phyloP scores from a whole-genome alignment of 1,140 invertebrate species.

The Aricia agestis region DNA sequence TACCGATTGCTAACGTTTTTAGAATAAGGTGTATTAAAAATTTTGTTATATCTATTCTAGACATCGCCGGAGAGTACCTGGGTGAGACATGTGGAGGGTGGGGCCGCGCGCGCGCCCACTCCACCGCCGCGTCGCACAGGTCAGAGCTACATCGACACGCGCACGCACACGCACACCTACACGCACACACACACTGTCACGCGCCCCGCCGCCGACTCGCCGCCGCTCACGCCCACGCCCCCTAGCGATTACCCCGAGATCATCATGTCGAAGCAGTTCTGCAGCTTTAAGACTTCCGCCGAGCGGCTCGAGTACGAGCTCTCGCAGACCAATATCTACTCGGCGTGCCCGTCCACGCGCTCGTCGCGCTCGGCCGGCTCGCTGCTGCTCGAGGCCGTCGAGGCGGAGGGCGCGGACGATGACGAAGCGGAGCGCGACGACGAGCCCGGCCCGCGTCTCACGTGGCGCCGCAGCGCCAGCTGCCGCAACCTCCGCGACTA shows the following conservation, averaged over 20 bases:
- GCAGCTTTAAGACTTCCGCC: conserved; percentile 64
- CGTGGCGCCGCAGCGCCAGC: conserved; percentile 82
- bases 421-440: conserved; percentile 18
- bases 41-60: conserved; percentile 29
- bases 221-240: conserved; percentile 29
- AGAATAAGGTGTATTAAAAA: too few species aligned
- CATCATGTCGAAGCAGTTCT: conserved; percentile 57
- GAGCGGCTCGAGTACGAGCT: conserved; percentile 76
- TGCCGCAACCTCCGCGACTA: conserved; percentile 86
- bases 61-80: conserved; percentile 78
- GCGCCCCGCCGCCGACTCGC: conserved; percentile 45
- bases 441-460: conserved; percentile 10
- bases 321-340: conserved; percentile 74
- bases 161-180: conserved; percentile 52
- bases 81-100: conserved; percentile 72
- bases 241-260: conserved; percentile 61
- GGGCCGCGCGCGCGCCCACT: conserved; percentile 68
- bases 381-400: conserved; percentile 42
- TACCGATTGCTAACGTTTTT: too few species aligned
- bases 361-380: conserved; percentile 56
- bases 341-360: conserved; percentile 60
- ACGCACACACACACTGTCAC: conserved; percentile 62
- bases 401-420: conserved; percentile 33
- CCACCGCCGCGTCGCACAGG: conserved; percentile 72
- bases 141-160: conserved; percentile 49